Evolutionary conservation across 2,888 invertebrate genomes (phyloP).

Genomic region (Teleiodes luculella): DNA sequence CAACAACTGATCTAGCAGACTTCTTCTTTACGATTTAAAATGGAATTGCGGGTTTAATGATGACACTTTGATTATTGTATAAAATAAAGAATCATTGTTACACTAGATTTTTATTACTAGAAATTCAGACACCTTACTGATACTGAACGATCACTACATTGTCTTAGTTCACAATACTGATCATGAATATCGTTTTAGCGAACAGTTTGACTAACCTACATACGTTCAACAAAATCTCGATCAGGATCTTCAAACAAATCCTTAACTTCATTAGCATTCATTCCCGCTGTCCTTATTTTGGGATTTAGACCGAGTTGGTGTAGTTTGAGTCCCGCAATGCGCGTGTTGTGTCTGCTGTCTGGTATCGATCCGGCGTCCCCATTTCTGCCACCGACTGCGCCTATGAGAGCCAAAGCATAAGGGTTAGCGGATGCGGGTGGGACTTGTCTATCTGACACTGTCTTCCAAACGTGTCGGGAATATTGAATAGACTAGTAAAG

Average conservation of each 20-base stretch:
- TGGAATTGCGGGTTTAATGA: too few relatives aligned
- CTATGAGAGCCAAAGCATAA: slow-evolving; percentile 26
- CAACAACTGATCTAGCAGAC: too few relatives aligned
- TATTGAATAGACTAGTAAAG: too few relatives aligned
- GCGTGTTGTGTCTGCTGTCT: slow-evolving; percentile 73
- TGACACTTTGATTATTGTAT: too few relatives aligned
- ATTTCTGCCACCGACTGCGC: slow-evolving; percentile 43
- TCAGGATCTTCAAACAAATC: slow-evolving; percentile 17
- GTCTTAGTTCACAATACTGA: too few relatives aligned
- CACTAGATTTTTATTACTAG: too few relatives aligned
- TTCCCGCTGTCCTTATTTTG: slow-evolving; percentile 2
- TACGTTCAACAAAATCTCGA: slow-evolving; percentile 2
- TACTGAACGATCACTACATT: too few relatives aligned
- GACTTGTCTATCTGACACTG: background rate
- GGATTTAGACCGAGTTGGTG: background rate
- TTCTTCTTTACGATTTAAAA: too few relatives aligned
- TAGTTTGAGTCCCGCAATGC: slow-evolving; percentile 28
- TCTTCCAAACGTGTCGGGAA: background rate
- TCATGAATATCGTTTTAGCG: too few relatives aligned
- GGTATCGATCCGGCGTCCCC: slow-evolving; percentile 79
- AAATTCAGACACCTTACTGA: too few relatives aligned
- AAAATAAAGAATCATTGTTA: too few relatives aligned
- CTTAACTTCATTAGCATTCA: background rate
- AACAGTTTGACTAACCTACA: too few relatives aligned
- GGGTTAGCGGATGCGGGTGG: slow-evolving; percentile 1